phyloP scores from a whole-genome alignment of 1,140 invertebrate genomes.

The Drosophila nannoptera region DNA sequence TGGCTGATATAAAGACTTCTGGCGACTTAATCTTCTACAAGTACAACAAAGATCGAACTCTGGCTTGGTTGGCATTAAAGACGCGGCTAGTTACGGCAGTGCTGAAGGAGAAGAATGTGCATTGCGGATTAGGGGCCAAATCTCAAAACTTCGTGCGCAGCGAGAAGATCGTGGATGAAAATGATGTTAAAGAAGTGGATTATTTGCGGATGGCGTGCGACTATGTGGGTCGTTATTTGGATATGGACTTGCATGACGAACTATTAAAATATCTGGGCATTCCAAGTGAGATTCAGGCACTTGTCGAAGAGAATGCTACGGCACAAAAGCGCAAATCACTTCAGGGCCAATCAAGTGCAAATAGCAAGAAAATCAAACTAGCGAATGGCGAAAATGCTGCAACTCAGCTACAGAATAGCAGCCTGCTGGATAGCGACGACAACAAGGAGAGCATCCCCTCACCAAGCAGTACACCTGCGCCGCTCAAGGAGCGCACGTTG shows the following conservation, averaged over 20 bases:
- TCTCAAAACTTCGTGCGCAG: conserved; percentile 87
- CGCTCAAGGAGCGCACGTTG: conserved; percentile 79
- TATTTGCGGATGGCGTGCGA: conserved; percentile 70
- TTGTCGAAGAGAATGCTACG: conserved; percentile 54
- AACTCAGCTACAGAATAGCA: conserved; percentile 47
- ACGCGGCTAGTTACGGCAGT: conserved; percentile 83
- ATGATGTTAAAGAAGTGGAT: conserved; percentile 64
- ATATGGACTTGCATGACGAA: conserved; percentile 58
- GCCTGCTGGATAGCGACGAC: conserved; percentile 55
- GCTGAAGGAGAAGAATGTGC: conserved; percentile 84
- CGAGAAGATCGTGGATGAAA: conserved; percentile 80
- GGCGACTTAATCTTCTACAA: conserved; percentile 86
- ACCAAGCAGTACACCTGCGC: conserved; percentile 54
- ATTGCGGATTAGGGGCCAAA: conserved; percentile 83
- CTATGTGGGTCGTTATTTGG: conserved; percentile 66
- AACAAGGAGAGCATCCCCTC: conserved; percentile 35
- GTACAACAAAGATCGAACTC: conserved; percentile 87
- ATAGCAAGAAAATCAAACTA: conserved; percentile 68
- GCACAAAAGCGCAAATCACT: conserved; percentile 70
- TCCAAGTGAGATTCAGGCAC: conserved; percentile 65
- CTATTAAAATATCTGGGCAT: conserved; percentile 56
- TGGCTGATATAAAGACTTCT: conserved; percentile 76
- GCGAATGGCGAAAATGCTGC: conserved; percentile 30
- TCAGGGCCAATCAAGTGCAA: conserved; percentile 32
- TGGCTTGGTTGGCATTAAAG: conserved; percentile 86